Conservation (phyloP, 1,140 invertebrate species). For the Plectus sambesii region DNA sequence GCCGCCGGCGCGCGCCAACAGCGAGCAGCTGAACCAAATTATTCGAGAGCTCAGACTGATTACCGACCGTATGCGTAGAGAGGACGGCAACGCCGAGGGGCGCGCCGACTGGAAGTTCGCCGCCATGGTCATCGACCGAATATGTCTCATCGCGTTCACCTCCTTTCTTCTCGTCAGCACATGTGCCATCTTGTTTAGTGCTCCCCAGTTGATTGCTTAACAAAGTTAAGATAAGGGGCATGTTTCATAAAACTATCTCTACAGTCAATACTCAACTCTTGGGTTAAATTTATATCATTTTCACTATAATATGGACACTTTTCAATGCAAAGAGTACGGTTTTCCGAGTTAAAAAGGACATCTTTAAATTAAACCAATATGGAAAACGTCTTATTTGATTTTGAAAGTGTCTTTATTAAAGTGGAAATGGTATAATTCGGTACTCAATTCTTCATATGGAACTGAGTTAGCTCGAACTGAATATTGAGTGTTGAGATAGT, state of each 20-base stretch:
- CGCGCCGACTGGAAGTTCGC: conserved; percentile 92
- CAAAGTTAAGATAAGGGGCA: conserved; percentile 7
- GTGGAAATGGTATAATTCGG: no score
- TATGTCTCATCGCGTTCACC: conserved; percentile 97
- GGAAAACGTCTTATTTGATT: conserved; percentile 60
- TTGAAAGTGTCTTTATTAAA: conserved; percentile 41
- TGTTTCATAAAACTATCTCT: conserved; percentile 7
- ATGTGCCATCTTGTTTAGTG: conserved; percentile 84
- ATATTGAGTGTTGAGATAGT: no score
- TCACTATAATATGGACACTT: neutral
- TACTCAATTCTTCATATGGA: no score
- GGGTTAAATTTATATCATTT: neutral
- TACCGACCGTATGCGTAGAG: no score
- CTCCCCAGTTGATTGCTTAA: conserved; percentile 87
- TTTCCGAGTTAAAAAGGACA: neutral
- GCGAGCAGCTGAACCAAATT: no score
- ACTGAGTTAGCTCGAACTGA: no score
- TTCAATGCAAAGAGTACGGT: neutral
- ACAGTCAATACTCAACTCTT: neutral
- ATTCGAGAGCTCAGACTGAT: no score
- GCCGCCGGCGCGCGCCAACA: no score
- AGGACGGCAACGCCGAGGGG: no score
- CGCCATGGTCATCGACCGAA: conserved; percentile 96
- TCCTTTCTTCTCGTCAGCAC: conserved; percentile 94
- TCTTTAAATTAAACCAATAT: conserved; percentile 6